Evolutionary conservation across 2,888 invertebrate species (phyloP).

Genomic region (Carcina quercana): DNA sequence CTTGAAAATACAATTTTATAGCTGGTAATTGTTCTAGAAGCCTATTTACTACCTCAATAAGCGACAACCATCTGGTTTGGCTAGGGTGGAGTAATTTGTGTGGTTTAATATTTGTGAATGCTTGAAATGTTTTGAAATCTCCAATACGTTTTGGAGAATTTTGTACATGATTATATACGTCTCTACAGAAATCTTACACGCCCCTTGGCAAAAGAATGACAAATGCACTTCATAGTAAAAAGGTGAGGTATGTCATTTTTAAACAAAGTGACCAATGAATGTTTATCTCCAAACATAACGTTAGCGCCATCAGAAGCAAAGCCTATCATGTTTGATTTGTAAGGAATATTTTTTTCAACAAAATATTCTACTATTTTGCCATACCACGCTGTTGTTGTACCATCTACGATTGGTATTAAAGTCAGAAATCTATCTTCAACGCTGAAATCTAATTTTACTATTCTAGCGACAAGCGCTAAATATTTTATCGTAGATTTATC

Average conservation of each 20-base stretch:
- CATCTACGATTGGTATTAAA: conserved; percentile 19
- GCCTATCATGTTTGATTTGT: conserved; percentile 19
- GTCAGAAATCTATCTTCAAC: conserved; percentile 14
- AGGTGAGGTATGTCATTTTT: conserved; percentile 13
- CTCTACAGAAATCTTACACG: conserved; percentile 12
- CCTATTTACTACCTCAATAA: conserved; percentile 9
- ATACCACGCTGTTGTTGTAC: conserved; percentile 13
- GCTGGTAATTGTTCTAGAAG: conserved; percentile 14
- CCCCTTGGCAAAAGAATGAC: conserved; percentile 18
- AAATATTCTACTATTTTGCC: conserved; percentile 14
- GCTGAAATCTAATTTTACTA: conserved; percentile 11
- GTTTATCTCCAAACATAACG: conserved; percentile 20
- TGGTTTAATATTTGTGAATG: conserved; percentile 23
- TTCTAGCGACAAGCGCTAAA: conserved; percentile 14
- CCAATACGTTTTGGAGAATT: conserved; percentile 14
- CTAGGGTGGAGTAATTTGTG: conserved; percentile 16
- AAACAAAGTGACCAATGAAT: conserved; percentile 17
- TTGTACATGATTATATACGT: conserved; percentile 13
- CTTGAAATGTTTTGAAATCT: conserved; percentile 11
- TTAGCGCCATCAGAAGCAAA: conserved; percentile 21
- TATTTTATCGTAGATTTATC: conserved; percentile 14
- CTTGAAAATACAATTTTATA: conserved; percentile 10
- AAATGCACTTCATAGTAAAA: conserved; percentile 20
- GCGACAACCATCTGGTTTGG: conserved; percentile 19
- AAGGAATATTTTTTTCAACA: conserved; percentile 20